These are phyloP conservation scores for Gadus chalcogrammus DNA, from an alignment of 2,113 vertebrate species.

Conservation along the genomic window DNA sequence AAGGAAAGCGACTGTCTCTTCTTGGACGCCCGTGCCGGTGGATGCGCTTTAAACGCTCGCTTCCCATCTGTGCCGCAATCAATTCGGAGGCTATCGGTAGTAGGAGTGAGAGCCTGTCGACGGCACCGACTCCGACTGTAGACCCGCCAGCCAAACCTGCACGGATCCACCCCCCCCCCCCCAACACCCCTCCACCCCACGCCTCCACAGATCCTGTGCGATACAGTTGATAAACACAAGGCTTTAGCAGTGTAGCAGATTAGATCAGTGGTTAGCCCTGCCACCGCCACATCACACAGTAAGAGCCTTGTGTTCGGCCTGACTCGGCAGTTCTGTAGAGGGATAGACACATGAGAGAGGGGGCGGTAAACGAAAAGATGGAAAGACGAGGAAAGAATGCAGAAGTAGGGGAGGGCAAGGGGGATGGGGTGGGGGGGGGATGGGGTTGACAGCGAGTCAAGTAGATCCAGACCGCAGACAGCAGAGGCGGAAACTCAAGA, in stretches of 20 bases:
- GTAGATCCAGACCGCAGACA: slow-evolving; percentile 40
- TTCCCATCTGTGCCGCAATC: slow-evolving; percentile 70
- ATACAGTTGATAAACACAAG: slow-evolving; percentile 42
- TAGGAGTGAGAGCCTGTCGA: slow-evolving; percentile 46
- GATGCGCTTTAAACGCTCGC: slow-evolving; percentile 61
- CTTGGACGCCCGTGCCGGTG: slow-evolving; percentile 41
- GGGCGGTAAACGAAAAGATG: background rate
- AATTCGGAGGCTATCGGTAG: slow-evolving; percentile 27
- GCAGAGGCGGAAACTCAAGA: slow-evolving; percentile 44
- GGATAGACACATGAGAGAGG: background rate
- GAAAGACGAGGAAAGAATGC: slow-evolving; percentile 4
- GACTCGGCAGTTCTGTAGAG: background rate
- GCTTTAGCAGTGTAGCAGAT: slow-evolving; percentile 41
- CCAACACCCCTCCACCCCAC: slow-evolving; percentile 17
- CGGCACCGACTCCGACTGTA: slow-evolving; percentile 29
- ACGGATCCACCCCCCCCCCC: background rate
- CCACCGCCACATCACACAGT: slow-evolving; percentile 16
- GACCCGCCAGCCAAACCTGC: background rate
- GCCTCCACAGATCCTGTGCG: slow-evolving; percentile 37
- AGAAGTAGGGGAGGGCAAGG: slow-evolving; percentile 6
- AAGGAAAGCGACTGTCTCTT: slow-evolving; percentile 45
- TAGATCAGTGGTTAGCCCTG: slow-evolving; percentile 40
- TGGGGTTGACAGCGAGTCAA: background rate
- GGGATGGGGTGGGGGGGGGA: background rate
- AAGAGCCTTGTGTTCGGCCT: slow-evolving; percentile 8